Conservation (phyloP, 2,888 invertebrate species). For the Acrobeloides nanus region DNA sequence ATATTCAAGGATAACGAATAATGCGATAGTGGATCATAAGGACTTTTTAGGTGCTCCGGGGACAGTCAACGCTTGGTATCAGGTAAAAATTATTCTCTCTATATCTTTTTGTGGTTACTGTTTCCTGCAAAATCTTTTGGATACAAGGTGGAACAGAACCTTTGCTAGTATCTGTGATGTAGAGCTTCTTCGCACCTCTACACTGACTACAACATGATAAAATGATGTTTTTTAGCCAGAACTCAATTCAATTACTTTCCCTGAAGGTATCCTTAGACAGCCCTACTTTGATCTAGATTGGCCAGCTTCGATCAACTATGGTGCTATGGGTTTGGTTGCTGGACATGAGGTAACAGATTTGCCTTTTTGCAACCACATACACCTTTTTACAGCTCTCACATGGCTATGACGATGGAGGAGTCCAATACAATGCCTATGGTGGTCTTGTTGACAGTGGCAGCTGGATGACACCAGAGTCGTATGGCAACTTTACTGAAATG, state of each 20-base stretch:
- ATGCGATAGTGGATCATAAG: too few species aligned
- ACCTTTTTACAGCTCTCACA: constrained; percentile 28
- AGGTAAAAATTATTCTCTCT: too few species aligned
- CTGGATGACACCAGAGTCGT: constrained; percentile 27
- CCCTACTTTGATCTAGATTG: constrained; percentile 45
- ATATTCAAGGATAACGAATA: constrained; percentile 21
- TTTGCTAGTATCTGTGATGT: too few species aligned
- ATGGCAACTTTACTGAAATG: constrained; percentile 23
- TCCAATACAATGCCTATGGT: constrained; percentile 29
- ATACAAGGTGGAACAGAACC: too few species aligned
- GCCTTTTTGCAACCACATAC: too few species aligned
- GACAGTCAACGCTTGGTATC: too few species aligned
- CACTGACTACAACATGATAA: too few species aligned
- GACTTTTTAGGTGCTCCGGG: too few species aligned
- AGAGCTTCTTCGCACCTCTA: too few species aligned
- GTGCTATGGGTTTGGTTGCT: constrained; percentile 71
- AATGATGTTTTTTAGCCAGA: too few species aligned
- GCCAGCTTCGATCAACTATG: constrained; percentile 62
- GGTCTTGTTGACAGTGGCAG: constrained; percentile 16
- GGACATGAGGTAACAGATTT: constrained; percentile 28
- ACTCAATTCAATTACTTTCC: constrained; percentile 48
- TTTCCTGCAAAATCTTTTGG: too few species aligned
- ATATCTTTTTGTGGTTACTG: too few species aligned
- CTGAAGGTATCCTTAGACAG: constrained; percentile 38
- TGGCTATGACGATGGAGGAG: constrained; percentile 28